These are phyloP conservation scores for Galerucella nymphaeae DNA, from an alignment of 2,888 invertebrate genomes.

Conservation along the genomic window DNA sequence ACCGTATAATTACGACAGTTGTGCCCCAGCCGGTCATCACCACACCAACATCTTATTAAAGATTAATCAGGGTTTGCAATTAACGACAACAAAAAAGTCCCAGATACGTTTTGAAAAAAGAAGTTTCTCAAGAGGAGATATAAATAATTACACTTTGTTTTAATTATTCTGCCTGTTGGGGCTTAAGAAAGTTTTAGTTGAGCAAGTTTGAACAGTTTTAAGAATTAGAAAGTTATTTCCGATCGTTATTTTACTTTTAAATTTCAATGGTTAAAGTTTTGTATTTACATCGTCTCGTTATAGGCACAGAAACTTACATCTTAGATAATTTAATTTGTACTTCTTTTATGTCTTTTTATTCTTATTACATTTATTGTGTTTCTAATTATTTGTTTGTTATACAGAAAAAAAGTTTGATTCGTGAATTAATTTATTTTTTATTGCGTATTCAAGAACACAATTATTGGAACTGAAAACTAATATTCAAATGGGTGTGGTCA, in stretches of 20 bases:
- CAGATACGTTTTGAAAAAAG: conserved; percentile 34
- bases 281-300: not conserved
- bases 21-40: conserved; percentile 59
- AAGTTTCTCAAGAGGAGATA: conserved; percentile 35
- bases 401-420: too few relatives aligned
- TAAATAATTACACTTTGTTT: conserved; percentile 42
- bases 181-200: not conserved
- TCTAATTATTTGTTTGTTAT: too few relatives aligned
- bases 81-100: conserved; percentile 53
- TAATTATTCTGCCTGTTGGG: conserved; percentile 31
- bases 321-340: not conserved
- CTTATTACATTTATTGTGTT: too few relatives aligned
- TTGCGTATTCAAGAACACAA: too few relatives aligned
- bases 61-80: conserved; percentile 62
- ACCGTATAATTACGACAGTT: conserved; percentile 61
- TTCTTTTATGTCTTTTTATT: not conserved
- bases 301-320: not conserved
- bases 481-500: too few relatives aligned
- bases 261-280: not conserved
- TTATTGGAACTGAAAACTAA: too few relatives aligned
- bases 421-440: too few relatives aligned
- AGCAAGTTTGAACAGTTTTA: conserved; percentile 19
- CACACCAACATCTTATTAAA: conserved; percentile 57
- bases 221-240: conserved; percentile 37
- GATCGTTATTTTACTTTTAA: conserved; percentile 18